Base-by-base conservation (phyloP, 1,140 invertebrate genomes). In the Neotoxoptera formosana region DNA sequence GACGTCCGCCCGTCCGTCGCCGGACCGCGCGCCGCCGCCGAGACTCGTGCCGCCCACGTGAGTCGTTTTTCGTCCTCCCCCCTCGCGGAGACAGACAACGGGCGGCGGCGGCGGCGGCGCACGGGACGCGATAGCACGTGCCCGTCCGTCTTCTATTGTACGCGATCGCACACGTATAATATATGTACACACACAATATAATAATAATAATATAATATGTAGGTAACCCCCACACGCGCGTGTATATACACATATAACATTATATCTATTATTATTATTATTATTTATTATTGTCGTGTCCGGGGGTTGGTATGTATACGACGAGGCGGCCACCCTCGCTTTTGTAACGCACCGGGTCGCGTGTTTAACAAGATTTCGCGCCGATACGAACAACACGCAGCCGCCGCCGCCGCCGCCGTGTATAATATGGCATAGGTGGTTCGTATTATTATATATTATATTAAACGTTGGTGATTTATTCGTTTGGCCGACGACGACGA, bases 21-120 rank as follows among this genome's bases (percentile, higher is more conserved):
- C 41, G 87, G 21, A 76, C n/a, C 60, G 30, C 60, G 47, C 81
- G 91, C 25, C 56, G 91, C 25, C 56, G 30, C 34, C 45, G 76
- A 36, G 76, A 93, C 91, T 93, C 91, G 91, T 93, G 91, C 91
- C 91, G 91, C 91, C 91, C 91, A 93, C 91, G 91, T 93, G 91
- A 93, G 81, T 23, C 91, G 36, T 41, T 41, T 53, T 41, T 45
- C 89, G 56, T 47, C 36, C 51, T 6, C 34, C 36, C n/a, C 53
- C 51, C 36, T 25, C 51, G 7, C 21, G 3, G 30, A 47, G 30
- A 47, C 25, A 86, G 84, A 86, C 84, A 89, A 89, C 48, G n/a
- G 30, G 87, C 47, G n/a, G n/a, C 48, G n/a, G n/a, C n/a, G n/a
- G n/a, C n/a, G n/a, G n/a, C n/a, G 60, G 20, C 41, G 47, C 30